Percentiles rank a stretch among this genome's conserved stretches.
phyloP scores from a whole-genome alignment of 2,797 vertebrate species.

The Falco rusticolus region DNA sequence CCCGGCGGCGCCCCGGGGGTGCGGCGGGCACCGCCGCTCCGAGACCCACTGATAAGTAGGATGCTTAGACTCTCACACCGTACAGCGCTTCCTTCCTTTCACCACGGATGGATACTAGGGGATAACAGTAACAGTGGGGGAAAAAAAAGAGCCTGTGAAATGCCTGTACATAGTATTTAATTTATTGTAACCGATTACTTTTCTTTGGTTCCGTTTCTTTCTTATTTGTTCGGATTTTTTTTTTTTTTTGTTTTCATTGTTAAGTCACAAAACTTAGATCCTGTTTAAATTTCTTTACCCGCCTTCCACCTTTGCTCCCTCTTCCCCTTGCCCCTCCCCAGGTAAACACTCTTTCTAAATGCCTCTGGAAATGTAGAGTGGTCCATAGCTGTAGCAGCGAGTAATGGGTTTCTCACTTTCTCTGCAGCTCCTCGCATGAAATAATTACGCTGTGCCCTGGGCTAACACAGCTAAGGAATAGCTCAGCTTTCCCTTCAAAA shows the following conservation, averaged over 20 bases:
- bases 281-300: slow-evolving; percentile 66
- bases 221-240: slow-evolving; percentile 26
- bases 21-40: slow-evolving; percentile 25
- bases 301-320: neutral
- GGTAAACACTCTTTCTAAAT: slow-evolving; percentile 47
- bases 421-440: slow-evolving; percentile 68
- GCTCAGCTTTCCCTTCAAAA: slow-evolving; percentile 63
- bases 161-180: slow-evolving; percentile 80
- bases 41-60: slow-evolving; percentile 67
- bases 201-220: slow-evolving; percentile 34
- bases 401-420: slow-evolving; percentile 74
- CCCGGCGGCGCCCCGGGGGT: neutral
- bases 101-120: slow-evolving; percentile 78
- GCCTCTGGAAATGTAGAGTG: slow-evolving; percentile 64
- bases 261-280: slow-evolving; percentile 76
- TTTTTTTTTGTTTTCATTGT: slow-evolving; percentile 74
- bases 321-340: neutral
- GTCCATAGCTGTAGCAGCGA: slow-evolving; percentile 48
- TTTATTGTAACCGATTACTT: slow-evolving; percentile 74
- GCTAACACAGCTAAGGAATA: slow-evolving; percentile 64
- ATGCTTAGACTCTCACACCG: slow-evolving; percentile 73
- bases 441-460: slow-evolving; percentile 68
- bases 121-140: slow-evolving; percentile 75
- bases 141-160: slow-evolving; percentile 77
- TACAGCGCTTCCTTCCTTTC: slow-evolving; percentile 77